Evolutionary conservation across 2,113 vertebrate genomes (phyloP).

Genomic region (Pachyramphus minor): DNA sequence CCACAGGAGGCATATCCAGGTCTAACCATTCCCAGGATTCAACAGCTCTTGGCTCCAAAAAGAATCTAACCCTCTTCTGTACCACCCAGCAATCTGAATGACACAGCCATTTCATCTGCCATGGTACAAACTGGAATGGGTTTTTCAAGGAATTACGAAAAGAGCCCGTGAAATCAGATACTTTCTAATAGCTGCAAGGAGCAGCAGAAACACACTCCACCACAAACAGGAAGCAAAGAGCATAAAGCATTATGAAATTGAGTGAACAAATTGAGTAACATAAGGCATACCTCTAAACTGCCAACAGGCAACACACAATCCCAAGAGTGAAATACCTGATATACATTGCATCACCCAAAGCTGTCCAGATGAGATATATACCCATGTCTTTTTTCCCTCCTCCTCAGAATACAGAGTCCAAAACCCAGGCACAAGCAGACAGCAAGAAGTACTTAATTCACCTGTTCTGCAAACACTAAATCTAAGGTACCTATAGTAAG

Average conservation of each 20-base stretch:
- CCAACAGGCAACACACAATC: constrained; percentile 4
- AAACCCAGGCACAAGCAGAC: background rate
- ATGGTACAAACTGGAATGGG: background rate
- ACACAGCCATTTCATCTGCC: background rate
- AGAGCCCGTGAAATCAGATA: background rate
- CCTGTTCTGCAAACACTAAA: background rate
- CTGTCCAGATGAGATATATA: background rate
- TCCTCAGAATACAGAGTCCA: background rate
- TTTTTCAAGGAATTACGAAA: background rate
- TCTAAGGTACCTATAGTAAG: background rate
- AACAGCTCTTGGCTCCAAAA: background rate
- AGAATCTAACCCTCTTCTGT: background rate
- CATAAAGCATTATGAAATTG: constrained; percentile 38
- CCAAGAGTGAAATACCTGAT: constrained; percentile 1
- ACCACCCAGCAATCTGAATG: background rate
- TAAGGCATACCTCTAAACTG: background rate
- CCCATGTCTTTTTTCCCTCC: background rate
- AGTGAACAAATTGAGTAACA: background rate
- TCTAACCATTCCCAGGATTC: background rate
- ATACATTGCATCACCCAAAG: constrained; percentile 35
- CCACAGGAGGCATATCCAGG: background rate
- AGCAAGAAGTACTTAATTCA: background rate
- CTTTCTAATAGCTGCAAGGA: background rate
- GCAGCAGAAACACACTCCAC: background rate
- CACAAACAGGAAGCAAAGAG: background rate